phyloP scores from a whole-genome alignment of 2,797 vertebrate genomes.

The Premnoplex brunnescens region DNA sequence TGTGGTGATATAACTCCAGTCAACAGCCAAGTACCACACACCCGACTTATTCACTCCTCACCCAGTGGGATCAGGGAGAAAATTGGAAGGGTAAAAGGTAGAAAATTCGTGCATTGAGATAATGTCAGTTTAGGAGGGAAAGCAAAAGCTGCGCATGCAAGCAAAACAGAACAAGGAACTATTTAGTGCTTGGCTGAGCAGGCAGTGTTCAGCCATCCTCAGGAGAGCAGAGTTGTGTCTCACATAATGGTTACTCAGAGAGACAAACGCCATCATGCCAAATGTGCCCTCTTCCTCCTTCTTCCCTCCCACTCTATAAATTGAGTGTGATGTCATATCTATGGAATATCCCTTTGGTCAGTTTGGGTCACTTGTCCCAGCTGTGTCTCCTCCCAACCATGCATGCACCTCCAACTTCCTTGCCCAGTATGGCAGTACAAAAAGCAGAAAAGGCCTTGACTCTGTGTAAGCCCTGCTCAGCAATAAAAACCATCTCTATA shows the following conservation, averaged over 20 bases:
- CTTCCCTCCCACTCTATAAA: background rate
- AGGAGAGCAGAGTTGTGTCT: background rate
- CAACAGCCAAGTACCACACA: background rate
- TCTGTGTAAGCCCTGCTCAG: background rate
- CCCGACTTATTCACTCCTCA: background rate
- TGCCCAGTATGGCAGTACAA: background rate
- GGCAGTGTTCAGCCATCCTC: background rate
- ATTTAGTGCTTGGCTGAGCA: background rate
- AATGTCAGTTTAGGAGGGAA: background rate
- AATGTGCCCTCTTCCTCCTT: background rate
- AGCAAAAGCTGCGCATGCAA: background rate
- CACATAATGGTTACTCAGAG: background rate
- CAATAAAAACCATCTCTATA: background rate
- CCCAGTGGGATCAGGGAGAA: background rate
- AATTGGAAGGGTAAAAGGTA: background rate
- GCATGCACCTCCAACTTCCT: background rate
- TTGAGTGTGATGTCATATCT: background rate
- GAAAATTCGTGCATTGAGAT: background rate
- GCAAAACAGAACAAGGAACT: background rate
- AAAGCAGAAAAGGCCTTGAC: background rate
- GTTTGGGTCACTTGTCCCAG: background rate
- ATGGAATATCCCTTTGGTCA: background rate
- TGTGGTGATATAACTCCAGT: background rate
- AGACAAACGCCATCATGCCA: background rate
- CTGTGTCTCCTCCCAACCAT: background rate